These are phyloP conservation scores for Astreopora myriophthalma DNA, from an alignment of 64 coral and sea anemone species.

Conservation along the genomic window DNA sequence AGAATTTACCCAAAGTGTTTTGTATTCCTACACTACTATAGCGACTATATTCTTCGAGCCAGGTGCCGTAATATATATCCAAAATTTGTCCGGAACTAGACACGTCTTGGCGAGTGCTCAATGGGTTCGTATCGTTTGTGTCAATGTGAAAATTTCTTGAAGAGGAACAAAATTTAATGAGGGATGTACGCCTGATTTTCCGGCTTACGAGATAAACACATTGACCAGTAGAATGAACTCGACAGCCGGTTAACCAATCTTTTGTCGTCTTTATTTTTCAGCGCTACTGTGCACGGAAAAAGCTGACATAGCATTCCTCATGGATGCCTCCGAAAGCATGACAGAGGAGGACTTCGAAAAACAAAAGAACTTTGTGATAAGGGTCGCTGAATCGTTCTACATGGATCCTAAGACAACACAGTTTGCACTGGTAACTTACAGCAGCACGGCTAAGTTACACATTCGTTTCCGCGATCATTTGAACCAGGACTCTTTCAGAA, in stretches of 20 bases:
- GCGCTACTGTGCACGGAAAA: slow-evolving; percentile 53
- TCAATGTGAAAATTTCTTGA: too few relatives aligned
- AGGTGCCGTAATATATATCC: too few relatives aligned
- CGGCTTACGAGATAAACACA: not conserved
- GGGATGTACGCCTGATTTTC: too few relatives aligned
- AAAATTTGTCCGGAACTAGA: too few relatives aligned
- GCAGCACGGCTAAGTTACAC: slow-evolving; percentile 51
- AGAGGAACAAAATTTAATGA: too few relatives aligned
- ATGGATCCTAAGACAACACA: slow-evolving; percentile 56
- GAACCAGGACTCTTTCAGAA: slow-evolving; percentile 37
- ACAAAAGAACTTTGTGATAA: slow-evolving; percentile 62
- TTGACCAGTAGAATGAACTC: too few relatives aligned
- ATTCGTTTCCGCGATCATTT: slow-evolving; percentile 66
- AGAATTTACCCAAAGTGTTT: not conserved
- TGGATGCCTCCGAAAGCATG: slow-evolving; percentile 92
- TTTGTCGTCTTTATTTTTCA: not conserved
- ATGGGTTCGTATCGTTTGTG: too few relatives aligned
- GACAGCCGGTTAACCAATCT: too few relatives aligned
- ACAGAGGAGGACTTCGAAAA: slow-evolving; percentile 45
- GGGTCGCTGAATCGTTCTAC: slow-evolving; percentile 64
- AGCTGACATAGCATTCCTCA: slow-evolving; percentile 75
- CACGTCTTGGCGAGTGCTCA: too few relatives aligned
- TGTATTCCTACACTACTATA: too few relatives aligned
- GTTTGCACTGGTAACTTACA: slow-evolving; percentile 78
- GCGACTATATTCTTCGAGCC: too few relatives aligned